Conservation (phyloP, 2,113 vertebrate genomes). For the Panthera uncia region DNA sequence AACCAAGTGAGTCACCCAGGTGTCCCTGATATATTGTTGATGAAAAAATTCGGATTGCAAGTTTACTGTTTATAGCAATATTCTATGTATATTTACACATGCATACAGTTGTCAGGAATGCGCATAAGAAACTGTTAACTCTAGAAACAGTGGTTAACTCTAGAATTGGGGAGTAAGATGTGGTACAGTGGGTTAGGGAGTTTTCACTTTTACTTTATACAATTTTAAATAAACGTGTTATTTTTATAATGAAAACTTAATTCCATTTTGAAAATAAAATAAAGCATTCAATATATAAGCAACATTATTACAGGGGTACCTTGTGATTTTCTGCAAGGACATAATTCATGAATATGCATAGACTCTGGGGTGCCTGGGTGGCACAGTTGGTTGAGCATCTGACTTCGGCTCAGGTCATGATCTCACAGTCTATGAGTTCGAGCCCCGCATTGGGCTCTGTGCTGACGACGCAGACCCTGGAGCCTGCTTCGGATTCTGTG, state of each 20-base stretch:
- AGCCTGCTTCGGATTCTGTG: no score
- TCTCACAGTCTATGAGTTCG: no score
- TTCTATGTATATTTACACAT: background rate
- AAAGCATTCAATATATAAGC: constrained; percentile 61
- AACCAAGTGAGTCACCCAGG: no score
- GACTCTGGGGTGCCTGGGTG: background rate
- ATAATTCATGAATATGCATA: constrained; percentile 70
- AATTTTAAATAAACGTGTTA: constrained; percentile 42
- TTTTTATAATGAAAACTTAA: constrained; percentile 63
- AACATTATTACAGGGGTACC: constrained; percentile 60
- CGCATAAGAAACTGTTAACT: background rate
- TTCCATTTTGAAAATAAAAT: constrained; percentile 59
- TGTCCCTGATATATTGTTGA: background rate
- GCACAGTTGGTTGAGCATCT: no score
- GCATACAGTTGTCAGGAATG: background rate
- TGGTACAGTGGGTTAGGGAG: background rate
- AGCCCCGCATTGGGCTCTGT: no score
- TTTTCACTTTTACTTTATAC: constrained; percentile 14
- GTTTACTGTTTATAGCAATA: background rate
- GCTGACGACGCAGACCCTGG: no score
- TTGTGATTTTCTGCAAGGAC: constrained; percentile 72
- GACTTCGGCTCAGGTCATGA: no score
- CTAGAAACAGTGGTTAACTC: background rate
- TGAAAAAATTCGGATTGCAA: background rate
- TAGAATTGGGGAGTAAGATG: background rate